Conservation (phyloP, 92 coral and sea anemone genomes). For the Plumapathes pennacea region DNA sequence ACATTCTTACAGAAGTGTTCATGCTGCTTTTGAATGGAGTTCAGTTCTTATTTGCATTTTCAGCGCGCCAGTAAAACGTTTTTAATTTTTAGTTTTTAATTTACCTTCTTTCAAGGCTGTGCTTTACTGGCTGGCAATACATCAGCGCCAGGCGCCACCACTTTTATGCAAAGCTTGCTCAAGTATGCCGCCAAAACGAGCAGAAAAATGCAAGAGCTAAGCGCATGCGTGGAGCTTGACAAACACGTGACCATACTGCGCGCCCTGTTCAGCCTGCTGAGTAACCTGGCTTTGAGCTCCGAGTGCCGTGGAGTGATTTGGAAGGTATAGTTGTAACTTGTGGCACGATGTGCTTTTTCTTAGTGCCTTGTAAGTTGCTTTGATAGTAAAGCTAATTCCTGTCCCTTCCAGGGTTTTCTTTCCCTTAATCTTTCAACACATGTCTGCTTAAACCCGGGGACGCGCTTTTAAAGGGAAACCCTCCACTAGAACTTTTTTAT, state of each 20-base stretch:
- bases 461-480: no score
- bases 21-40: background rate
- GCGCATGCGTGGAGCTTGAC: slow-evolving; percentile 58
- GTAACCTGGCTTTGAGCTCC: slow-evolving; percentile 73
- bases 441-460: no score
- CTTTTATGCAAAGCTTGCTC: slow-evolving; percentile 77
- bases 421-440: no score
- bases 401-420: no score
- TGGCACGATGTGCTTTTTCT: no score
- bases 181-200: slow-evolving; percentile 63
- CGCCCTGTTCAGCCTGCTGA: slow-evolving; percentile 63
- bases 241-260: slow-evolving; percentile 58
- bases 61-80: background rate
- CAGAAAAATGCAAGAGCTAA: slow-evolving; percentile 61
- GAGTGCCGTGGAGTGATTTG: slow-evolving; percentile 93
- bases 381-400: no score
- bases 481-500: no score
- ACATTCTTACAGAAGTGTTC: background rate
- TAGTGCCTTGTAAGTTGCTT: no score
- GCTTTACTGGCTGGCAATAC: slow-evolving; percentile 60
- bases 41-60: background rate
- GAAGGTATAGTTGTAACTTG: no score
- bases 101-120: slow-evolving; percentile 29
- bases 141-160: slow-evolving; percentile 63
- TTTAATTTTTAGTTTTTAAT: background rate